A percentile compares a stretch with the other conserved stretches of the same genome.
These are phyloP conservation scores for Macropodus opercularis DNA, from an alignment of 2,797 vertebrate species.

Conservation along the genomic window DNA sequence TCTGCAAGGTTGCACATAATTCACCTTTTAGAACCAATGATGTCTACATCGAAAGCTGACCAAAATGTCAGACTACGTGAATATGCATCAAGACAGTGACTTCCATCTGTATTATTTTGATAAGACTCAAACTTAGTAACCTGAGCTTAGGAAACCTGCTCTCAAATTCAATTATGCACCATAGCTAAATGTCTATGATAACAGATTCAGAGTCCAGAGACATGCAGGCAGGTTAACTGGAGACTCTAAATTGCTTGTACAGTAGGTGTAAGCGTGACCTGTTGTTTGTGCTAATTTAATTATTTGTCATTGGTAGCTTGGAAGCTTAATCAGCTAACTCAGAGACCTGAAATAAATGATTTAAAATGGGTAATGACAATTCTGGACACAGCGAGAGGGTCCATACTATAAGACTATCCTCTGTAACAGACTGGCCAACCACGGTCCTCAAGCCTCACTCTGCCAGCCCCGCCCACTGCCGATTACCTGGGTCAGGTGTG, in stretches of 20 bases:
- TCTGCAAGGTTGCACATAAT: conserved; percentile 8
- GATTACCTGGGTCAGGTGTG: no score
- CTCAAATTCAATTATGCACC: conserved; percentile 59
- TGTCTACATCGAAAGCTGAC: conserved; percentile 36
- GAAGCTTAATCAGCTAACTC: neutral
- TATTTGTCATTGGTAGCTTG: neutral
- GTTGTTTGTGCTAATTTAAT: no score
- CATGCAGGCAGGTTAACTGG: no score
- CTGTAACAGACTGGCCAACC: no score
- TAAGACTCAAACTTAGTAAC: conserved; percentile 56
- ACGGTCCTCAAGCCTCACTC: no score
- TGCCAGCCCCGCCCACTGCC: no score
- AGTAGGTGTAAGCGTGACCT: no score
- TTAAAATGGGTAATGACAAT: neutral
- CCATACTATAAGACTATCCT: no score
- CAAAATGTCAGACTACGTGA: conserved; percentile 17
- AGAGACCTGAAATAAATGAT: neutral
- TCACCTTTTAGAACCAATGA: conserved; percentile 23
- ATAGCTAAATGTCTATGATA: conserved; percentile 55
- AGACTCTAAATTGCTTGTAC: no score
- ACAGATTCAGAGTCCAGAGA: no score
- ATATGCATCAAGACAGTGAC: conserved; percentile 33
- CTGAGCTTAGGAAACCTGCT: conserved; percentile 53
- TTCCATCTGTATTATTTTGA: conserved; percentile 57
- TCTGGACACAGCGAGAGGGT: neutral